Percentiles rank a stretch among this genome's conserved stretches.
Conservation (phyloP, 2,888 invertebrate species). For the Drosophila paramelanica region DNA sequence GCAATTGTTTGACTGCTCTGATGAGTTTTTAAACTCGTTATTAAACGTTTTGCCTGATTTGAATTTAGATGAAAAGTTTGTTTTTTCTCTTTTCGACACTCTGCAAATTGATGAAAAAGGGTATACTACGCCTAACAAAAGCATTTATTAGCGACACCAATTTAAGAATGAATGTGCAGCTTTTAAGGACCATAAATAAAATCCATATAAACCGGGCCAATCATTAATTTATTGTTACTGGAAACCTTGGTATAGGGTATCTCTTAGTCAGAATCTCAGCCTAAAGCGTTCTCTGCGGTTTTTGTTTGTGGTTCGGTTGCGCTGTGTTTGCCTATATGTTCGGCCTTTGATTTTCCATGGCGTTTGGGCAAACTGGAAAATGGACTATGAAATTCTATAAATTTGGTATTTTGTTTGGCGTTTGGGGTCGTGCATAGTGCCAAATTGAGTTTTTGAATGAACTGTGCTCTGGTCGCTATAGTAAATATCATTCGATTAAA, state of each 20-base stretch:
- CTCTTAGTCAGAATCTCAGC: neutral
- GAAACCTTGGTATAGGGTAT: neutral
- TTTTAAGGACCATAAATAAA: neutral
- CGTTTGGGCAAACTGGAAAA: conserved; percentile 24
- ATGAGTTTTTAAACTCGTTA: conserved; percentile 75
- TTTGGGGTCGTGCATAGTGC: conserved; percentile 42
- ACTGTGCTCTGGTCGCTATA: conserved; percentile 11
- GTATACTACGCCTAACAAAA: neutral
- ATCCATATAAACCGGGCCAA: neutral
- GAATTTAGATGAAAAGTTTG: conserved; percentile 65
- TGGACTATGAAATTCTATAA: conserved; percentile 67
- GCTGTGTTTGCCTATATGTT: conserved; percentile 23
- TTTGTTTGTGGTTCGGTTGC: conserved; percentile 23
- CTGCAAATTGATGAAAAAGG: neutral
- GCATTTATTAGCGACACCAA: no score
- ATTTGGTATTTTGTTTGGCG: conserved; percentile 68
- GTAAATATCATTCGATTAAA: conserved; percentile 45
- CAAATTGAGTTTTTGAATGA: conserved; percentile 65
- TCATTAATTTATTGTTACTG: neutral
- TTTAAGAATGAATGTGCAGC: no score
- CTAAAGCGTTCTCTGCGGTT: neutral
- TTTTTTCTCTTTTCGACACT: neutral
- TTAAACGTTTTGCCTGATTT: conserved; percentile 73
- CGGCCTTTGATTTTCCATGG: conserved; percentile 57
- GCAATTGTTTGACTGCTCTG: conserved; percentile 51